Percentiles rank a stretch among this genome's conserved stretches.
These are phyloP conservation scores for Rhabdophis nuchalis DNA, from an alignment of 2,797 vertebrate species.

Conservation along the genomic window DNA sequence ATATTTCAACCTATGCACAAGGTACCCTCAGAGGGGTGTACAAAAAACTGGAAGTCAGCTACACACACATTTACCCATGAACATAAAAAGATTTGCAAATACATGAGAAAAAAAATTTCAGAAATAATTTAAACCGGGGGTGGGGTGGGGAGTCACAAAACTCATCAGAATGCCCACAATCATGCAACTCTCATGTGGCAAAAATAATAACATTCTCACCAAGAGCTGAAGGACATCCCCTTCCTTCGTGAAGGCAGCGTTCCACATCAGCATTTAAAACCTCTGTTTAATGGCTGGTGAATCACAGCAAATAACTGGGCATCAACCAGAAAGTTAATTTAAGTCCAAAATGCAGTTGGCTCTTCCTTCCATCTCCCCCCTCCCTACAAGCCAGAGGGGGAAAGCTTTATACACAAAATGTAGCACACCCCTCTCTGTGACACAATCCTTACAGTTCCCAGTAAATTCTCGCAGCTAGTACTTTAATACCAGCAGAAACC, in stretches of 20 bases:
- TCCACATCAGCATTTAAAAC: background rate
- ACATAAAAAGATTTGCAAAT: constrained; percentile 45
- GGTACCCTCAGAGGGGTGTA: constrained; percentile 47
- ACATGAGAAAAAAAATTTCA: constrained; percentile 51
- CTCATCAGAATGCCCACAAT: constrained; percentile 12
- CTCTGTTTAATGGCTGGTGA: background rate
- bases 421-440: constrained; percentile 30
- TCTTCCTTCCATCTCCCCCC: constrained; percentile 5
- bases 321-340: background rate
- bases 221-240: background rate
- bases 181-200: constrained; percentile 31
- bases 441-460: constrained; percentile 2
- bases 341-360: background rate
- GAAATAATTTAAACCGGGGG: constrained; percentile 59
- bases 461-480: background rate
- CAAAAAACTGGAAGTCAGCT: constrained; percentile 59
- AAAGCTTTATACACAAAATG: background rate
- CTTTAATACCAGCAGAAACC: constrained; percentile 48
- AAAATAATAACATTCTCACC: background rate
- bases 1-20: constrained; percentile 63
- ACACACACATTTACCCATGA: constrained; percentile 47
- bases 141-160: background rate
- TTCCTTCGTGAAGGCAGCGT: background rate
- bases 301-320: background rate
- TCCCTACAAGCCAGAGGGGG: constrained; percentile 29